Evolutionary conservation across 2,888 invertebrate genomes (phyloP).

Genomic region (Chymomyza fuscimana): DNA sequence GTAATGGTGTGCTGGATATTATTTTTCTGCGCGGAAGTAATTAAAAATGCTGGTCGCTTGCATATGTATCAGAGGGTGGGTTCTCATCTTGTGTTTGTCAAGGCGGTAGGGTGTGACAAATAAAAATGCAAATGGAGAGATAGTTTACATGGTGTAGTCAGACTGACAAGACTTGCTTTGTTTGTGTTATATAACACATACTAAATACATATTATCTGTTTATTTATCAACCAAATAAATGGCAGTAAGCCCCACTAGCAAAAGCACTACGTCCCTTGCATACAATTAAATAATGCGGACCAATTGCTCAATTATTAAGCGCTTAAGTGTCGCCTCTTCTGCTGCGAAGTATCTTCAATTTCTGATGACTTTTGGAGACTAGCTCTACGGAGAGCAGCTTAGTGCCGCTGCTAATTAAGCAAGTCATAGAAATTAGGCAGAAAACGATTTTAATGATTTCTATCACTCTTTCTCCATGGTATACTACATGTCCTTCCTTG

Average conservation of each 20-base stretch:
- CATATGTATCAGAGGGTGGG: neutral
- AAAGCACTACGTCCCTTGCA: neutral
- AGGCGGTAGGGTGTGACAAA: neutral
- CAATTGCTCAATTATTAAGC: conserved; percentile 73
- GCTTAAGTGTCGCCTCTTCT: conserved; percentile 55
- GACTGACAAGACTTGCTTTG: too few species aligned
- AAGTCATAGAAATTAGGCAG: conserved; percentile 75
- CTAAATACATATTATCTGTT: neutral
- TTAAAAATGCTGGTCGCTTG: conserved; percentile 47
- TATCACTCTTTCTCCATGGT: conserved; percentile 34
- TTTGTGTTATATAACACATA: neutral
- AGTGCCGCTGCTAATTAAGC: conserved; percentile 63
- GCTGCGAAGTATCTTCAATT: neutral
- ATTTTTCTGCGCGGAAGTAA: conserved; percentile 52
- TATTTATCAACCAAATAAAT: neutral
- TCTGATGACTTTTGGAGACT: neutral
- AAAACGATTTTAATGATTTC: conserved; percentile 73
- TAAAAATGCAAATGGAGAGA: neutral
- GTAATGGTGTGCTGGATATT: conserved; percentile 33
- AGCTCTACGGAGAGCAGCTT: neutral
- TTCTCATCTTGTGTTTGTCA: neutral
- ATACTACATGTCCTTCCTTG: conserved; percentile 51
- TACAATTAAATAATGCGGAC: conserved; percentile 46
- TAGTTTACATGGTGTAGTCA: neutral
- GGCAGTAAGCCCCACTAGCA: neutral